Base-by-base conservation (phyloP, 1,140 invertebrate genomes). In the Drosophila erecta region DNA sequence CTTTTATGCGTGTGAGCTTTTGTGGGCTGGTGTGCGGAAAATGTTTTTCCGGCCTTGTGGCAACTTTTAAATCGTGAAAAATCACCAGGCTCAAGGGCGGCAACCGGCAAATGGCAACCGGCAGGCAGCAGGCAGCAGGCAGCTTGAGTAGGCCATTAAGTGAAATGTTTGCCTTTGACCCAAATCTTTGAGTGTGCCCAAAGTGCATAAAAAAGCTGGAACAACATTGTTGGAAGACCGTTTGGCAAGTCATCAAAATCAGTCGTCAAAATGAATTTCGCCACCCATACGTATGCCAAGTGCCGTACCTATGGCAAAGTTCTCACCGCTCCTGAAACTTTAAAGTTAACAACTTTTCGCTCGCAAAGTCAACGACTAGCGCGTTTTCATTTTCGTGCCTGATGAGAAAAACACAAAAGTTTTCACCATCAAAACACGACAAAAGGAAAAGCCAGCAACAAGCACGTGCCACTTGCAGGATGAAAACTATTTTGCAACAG, bases 381-480 rank as follows among this genome's bases (percentile, higher is more conserved):
- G 80, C 71, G 57, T 83, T 85, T 85, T 85, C 81, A 85, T 85
- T 86, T 70, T 80, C 59, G 53, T 46, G 60, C 54, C 64, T 61
- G 81, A 74, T 78, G 81, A 72, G 65, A 77, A 78, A 81, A 79
- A 81, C 60, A 79, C 77, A 77, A 87, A 86, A 89, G 46, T 86
- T 87, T 65, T 55, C 57, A 46, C 37, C 53, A 71, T 49, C 50
- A 56, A 37, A 61, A 60, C 60, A 73, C 65, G 49, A 81, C 60
- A 59, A 56, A 57, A 41, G 51, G 38, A 72, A 56, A 49, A 69
- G 59, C 58, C 59, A 76, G 73, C 72, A 69, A 80, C 77, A 86
- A 65, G 62, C 78, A 79, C 72, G 72, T 76, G 72, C 72, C 72
- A 76, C 72, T 66, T 76, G 72, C 72, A 75, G 70, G 64, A 49